Evolutionary conservation across 2,113 vertebrate genomes (phyloP), one percentile per base, ranked within the genome.

Genomic region (Lonchura striata): DNA sequence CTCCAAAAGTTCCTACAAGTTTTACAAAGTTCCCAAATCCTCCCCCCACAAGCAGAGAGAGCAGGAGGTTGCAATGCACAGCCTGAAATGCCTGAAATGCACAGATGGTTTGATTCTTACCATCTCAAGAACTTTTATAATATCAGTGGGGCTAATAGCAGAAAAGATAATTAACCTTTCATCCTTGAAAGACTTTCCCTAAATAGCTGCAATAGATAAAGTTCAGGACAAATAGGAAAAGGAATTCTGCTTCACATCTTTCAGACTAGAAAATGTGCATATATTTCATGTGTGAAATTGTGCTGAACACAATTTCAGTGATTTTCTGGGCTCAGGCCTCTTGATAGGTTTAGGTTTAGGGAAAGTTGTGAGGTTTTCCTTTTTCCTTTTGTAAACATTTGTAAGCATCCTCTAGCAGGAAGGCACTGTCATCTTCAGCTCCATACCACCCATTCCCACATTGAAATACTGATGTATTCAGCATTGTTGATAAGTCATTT

Each of bases 81-180:
- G n/a, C n/a, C n/a, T n/a, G n/a, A n/a, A n/a, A n/a, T n/a, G 64
- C 72, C 15, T 54, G n/a, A 83, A 89, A 52, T 68, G n/a, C 87
- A 71, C 87, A 89, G 72, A 71, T 82, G 52, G 65, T 52, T 94
- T 78, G 44, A 64, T 75, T 89, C 53, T 52, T 78, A 68, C 49
- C 33, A 44, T 75, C 72, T 91, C 1, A 0, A 84, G 56, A 91
- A 86, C 35, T 84, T 94, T 57, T 69, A 24, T 82, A 27, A 71
- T 87, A 81, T 87, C 9, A 31, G 23, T 95, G 13, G 57, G 61
- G 49, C 61, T 79, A 75, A 68, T 85, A 77, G 65, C 57, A 79
- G 75, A 78, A 78, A 78, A 71, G 69, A 57, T 65, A 95, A 77
- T 86, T 89, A 83, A 91, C 47, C 69, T 94, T 95, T 54, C 27